Evolutionary conservation across 2,888 invertebrate genomes (phyloP).

Genomic region (Blera fallax): DNA sequence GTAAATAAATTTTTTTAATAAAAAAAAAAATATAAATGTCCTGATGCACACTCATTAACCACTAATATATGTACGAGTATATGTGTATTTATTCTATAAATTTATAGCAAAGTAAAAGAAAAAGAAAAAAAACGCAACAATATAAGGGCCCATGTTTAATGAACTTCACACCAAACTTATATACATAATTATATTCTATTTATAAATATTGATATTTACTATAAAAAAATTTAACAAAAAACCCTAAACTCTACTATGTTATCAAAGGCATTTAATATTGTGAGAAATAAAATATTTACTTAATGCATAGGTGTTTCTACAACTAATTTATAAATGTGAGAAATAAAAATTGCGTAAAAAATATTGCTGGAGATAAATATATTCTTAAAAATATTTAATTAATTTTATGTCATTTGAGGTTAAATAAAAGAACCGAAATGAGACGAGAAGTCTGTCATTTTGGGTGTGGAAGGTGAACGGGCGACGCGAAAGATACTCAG

Average conservation of each 20-base stretch:
- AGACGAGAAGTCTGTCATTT: background rate
- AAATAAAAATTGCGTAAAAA: constrained; percentile 13
- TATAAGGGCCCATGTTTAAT: constrained; percentile 57
- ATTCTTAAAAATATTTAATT: constrained; percentile 36
- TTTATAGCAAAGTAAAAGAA: background rate
- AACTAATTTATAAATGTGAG: constrained; percentile 48
- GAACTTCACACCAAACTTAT: constrained; percentile 61
- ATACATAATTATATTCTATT: constrained; percentile 39
- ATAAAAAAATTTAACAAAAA: background rate
- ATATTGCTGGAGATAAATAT: background rate
- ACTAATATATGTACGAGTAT: background rate
- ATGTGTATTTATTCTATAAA: constrained; percentile 4
- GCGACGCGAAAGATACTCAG: too few species aligned
- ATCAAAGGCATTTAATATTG: constrained; percentile 28
- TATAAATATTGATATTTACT: constrained; percentile 39
- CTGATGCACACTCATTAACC: constrained; percentile 35
- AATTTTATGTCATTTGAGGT: constrained; percentile 53
- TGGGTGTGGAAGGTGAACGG: too few species aligned
- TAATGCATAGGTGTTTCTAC: constrained; percentile 54
- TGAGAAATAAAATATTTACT: constrained; percentile 24
- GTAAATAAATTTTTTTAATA: background rate
- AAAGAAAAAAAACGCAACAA: background rate
- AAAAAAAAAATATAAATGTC: constrained; percentile 20
- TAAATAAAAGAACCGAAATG: constrained; percentile 39
- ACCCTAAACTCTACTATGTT: constrained; percentile 3